These are phyloP conservation scores for Chirona hameri DNA, from an alignment of 2,888 invertebrate species.

Conservation along the genomic window DNA sequence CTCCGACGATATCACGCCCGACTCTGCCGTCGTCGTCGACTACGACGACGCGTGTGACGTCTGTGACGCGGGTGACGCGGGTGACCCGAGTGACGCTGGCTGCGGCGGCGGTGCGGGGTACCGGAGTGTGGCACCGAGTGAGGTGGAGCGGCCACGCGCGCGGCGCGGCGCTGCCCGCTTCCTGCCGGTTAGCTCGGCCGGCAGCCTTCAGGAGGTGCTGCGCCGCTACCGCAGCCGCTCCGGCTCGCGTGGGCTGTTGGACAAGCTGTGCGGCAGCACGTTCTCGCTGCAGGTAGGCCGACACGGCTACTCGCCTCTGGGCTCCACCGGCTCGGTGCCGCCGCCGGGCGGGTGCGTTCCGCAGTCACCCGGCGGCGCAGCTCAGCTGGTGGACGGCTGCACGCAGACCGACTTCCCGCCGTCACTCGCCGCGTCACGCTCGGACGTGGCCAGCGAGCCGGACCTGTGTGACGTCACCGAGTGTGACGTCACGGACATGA, in stretches of 20 bases:
- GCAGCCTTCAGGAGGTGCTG: neutral
- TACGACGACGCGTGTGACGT: neutral
- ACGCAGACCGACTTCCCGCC: conserved; percentile 5
- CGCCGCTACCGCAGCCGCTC: conserved; percentile 1
- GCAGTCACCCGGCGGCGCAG: neutral
- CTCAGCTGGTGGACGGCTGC: neutral
- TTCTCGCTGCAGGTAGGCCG: neutral
- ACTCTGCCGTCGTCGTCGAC: conserved; percentile 24
- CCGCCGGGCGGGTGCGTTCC: too few relatives aligned
- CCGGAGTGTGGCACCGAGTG: too few relatives aligned
- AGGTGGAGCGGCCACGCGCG: neutral
- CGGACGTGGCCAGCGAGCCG: neutral
- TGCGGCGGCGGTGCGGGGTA: too few relatives aligned
- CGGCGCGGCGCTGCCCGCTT: neutral
- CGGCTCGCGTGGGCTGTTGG: neutral
- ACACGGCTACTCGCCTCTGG: conserved; percentile 8
- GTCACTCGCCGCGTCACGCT: neutral
- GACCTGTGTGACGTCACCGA: neutral
- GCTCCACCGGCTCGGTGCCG: neutral
- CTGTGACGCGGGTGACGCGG: neutral
- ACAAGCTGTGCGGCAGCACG: conserved; percentile 27
- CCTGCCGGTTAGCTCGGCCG: neutral
- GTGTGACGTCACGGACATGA: conserved; percentile 9
- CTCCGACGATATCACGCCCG: conserved; percentile 26
- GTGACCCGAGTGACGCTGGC: neutral